A percentile compares a stretch with the other conserved stretches of the same genome.
phyloP scores from a whole-genome alignment of 2,888 invertebrate species.

The Cheilosia pagana region DNA sequence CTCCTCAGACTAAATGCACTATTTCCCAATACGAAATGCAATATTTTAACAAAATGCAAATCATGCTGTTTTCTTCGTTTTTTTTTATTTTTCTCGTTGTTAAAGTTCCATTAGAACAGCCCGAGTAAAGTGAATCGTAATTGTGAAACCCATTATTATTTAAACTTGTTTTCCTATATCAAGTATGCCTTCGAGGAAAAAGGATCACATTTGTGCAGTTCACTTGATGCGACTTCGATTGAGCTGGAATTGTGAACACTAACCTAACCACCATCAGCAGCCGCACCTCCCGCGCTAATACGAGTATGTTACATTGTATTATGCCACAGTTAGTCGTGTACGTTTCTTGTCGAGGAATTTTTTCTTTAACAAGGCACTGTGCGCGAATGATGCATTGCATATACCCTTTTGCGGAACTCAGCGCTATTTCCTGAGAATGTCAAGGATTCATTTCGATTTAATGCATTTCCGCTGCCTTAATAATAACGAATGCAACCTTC shows the following conservation, averaged over 20 bases:
- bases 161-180: slow-evolving; percentile 64
- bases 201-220: slow-evolving; percentile 39
- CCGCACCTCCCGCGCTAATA: slow-evolving; percentile 38
- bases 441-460: slow-evolving; percentile 77
- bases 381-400: slow-evolving; percentile 15
- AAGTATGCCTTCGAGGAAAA: slow-evolving; percentile 44
- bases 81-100: slow-evolving; percentile 15
- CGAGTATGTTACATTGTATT: slow-evolving; percentile 39
- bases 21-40: slow-evolving; percentile 7
- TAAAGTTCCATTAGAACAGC: slow-evolving; percentile 62
- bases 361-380: slow-evolving; percentile 52
- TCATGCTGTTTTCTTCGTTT: not conserved
- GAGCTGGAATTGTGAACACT: slow-evolving; percentile 37
- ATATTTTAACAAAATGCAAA: slow-evolving; percentile 13
- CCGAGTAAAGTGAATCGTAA: slow-evolving; percentile 38
- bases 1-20: slow-evolving; percentile 26
- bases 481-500: slow-evolving; percentile 66
- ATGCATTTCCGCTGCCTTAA: slow-evolving; percentile 77
- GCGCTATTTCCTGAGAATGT: slow-evolving; percentile 76
- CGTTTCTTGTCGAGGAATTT: slow-evolving; percentile 45
- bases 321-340: slow-evolving; percentile 28
- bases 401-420: slow-evolving; percentile 67
- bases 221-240: slow-evolving; percentile 60
- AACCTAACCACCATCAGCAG: not conserved
- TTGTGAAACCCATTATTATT: slow-evolving; percentile 69